Evolutionary conservation across 2,113 vertebrate species (phyloP).

Genomic region (Lethenteron camtschaticum): DNA sequence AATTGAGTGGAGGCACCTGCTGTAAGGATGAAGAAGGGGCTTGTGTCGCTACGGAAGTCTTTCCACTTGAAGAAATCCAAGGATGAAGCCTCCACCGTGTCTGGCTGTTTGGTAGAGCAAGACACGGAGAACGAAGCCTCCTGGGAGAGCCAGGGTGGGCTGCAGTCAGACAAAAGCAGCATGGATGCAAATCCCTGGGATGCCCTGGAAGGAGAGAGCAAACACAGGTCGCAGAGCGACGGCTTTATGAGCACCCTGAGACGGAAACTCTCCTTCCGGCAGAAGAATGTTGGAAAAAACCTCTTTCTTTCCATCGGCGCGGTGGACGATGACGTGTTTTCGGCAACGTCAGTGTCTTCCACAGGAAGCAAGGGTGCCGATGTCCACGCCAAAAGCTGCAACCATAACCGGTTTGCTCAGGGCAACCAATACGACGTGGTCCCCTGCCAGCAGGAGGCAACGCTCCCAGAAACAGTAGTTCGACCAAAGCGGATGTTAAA

Average conservation of each 20-base stretch:
- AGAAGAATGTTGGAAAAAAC: background rate
- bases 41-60: too few species aligned
- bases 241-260: background rate
- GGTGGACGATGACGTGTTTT: background rate
- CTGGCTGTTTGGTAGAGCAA: too few species aligned
- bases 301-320: background rate
- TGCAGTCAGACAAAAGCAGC: too few species aligned
- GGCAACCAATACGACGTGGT: constrained; percentile 2
- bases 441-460: background rate
- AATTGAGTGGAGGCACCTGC: too few species aligned
- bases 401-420: background rate
- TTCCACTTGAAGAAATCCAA: too few species aligned
- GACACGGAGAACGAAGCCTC: too few species aligned
- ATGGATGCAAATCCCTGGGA: background rate
- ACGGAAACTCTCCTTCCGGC: background rate
- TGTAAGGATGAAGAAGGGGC: too few species aligned
- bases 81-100: too few species aligned
- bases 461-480: background rate
- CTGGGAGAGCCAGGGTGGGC: too few species aligned
- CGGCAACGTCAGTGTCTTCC: background rate
- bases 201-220: background rate
- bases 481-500: background rate
- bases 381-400: background rate
- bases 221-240: constrained; percentile 2
- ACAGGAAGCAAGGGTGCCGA: background rate